phyloP scores from a whole-genome alignment of 1,140 invertebrate species.

The Pygmarrhopalites habei region DNA sequence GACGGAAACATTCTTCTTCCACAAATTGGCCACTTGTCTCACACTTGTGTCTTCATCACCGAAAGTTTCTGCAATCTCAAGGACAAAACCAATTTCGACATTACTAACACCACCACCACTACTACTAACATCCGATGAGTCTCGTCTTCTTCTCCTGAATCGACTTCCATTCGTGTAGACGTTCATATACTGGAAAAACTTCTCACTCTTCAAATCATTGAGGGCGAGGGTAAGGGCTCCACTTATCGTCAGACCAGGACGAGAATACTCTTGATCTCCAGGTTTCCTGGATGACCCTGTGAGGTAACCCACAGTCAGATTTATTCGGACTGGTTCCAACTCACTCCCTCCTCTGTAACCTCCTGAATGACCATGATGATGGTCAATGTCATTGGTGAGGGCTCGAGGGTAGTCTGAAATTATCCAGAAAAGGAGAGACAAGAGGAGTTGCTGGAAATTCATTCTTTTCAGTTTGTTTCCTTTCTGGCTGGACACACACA shows the following conservation, averaged over 20 bases:
- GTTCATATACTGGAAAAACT: constrained; percentile 21
- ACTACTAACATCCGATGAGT: background rate
- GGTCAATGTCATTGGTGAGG: constrained; percentile 23
- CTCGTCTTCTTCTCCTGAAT: constrained; percentile 2
- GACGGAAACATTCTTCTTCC: constrained; percentile 74
- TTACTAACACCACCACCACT: background rate
- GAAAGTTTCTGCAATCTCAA: constrained; percentile 83
- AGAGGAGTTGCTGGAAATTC: no score
- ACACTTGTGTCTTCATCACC: constrained; percentile 83
- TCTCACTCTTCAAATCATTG: constrained; percentile 43
- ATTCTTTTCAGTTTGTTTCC: no score
- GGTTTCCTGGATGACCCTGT: constrained; percentile 63
- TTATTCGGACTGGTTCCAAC: background rate
- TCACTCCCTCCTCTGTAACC: background rate
- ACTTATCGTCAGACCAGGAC: constrained; percentile 64
- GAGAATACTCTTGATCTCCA: constrained; percentile 53
- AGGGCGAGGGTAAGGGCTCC: constrained; percentile 76
- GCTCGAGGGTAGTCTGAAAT: no score
- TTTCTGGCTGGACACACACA: no score
- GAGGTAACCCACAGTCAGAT: constrained; percentile 43
- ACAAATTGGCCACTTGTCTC: constrained; percentile 71
- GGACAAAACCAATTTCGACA: constrained; percentile 54
- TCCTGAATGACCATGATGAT: background rate
- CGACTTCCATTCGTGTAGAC: background rate
- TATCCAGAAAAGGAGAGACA: background rate